These are phyloP conservation scores for Heliothis virescens DNA, from an alignment of 1,140 invertebrate genomes.

Conservation along the genomic window DNA sequence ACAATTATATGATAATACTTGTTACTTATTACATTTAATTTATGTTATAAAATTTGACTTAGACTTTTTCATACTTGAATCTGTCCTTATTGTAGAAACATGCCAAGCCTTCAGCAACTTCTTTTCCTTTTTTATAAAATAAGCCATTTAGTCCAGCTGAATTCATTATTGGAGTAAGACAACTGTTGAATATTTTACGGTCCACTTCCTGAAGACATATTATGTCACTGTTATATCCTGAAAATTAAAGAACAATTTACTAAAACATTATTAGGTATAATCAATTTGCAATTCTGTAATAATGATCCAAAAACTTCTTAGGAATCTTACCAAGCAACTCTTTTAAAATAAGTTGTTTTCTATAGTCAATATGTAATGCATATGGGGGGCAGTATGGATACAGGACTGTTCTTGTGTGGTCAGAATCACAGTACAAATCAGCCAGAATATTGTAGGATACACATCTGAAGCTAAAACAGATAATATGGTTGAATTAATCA, in stretches of 20 bases:
- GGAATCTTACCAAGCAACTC: constrained; percentile 90
- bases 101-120: constrained; percentile 92
- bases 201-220: constrained; percentile 98
- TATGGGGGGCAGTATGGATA: constrained; percentile 94
- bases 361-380: constrained; percentile 93
- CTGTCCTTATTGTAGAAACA: constrained; percentile 90
- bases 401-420: constrained; percentile 89
- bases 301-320: too few relatives aligned
- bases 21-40: not conserved
- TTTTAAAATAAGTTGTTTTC: constrained; percentile 93
- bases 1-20: not conserved
- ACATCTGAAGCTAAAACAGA: constrained; percentile 90
- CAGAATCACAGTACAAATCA: constrained; percentile 94
- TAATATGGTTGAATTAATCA: not conserved
- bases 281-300: too few relatives aligned
- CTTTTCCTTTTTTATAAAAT: constrained; percentile 90
- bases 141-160: constrained; percentile 87
- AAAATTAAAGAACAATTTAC: constrained; percentile 55
- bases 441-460: constrained; percentile 96
- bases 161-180: constrained; percentile 89
- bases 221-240: constrained; percentile 95
- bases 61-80: constrained; percentile 85
- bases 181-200: constrained; percentile 90
- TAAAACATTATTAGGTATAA: not conserved
- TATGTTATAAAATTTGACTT: not conserved